phyloP scores from a whole-genome alignment of 2,113 vertebrate genomes.

The Eleginops maclovinus region DNA sequence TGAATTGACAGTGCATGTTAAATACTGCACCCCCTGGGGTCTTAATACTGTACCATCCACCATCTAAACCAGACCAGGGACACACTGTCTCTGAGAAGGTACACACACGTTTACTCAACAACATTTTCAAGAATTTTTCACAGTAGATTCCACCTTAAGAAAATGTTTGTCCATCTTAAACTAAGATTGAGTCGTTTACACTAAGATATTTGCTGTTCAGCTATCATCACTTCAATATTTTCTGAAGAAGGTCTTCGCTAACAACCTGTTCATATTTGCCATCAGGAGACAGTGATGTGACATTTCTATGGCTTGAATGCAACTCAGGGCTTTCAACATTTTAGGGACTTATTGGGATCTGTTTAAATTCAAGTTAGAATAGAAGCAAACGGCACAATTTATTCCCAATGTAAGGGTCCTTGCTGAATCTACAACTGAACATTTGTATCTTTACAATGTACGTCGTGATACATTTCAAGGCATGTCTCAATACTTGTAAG shows the following conservation, averaged over 20 bases:
- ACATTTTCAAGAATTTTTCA: conserved; percentile 57
- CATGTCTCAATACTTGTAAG: conserved; percentile 35
- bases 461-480: conserved; percentile 30
- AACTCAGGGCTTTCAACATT: conserved; percentile 54
- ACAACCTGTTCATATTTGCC: conserved; percentile 49
- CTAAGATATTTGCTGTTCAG: conserved; percentile 28
- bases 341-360: conserved; percentile 17
- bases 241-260: conserved; percentile 51
- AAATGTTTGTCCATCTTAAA: conserved; percentile 51
- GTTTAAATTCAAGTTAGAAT: conserved; percentile 55
- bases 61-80: conserved; percentile 45
- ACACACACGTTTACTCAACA: conserved; percentile 54
- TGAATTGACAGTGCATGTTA: conserved; percentile 70
- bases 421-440: conserved; percentile 8
- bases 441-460: conserved; percentile 3
- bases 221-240: conserved; percentile 32
- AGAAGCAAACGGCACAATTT: conserved; percentile 29
- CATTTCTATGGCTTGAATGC: conserved; percentile 80
- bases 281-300: conserved; percentile 57
- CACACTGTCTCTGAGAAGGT: conserved; percentile 40
- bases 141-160: conserved; percentile 67
- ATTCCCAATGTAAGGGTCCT: conserved; percentile 23
- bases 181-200: conserved; percentile 55
- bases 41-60: conserved; percentile 70
- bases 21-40: conserved; percentile 67